These are phyloP conservation scores for Cistogaster globosa DNA, from an alignment of 2,888 invertebrate genomes.

Conservation along the genomic window DNA sequence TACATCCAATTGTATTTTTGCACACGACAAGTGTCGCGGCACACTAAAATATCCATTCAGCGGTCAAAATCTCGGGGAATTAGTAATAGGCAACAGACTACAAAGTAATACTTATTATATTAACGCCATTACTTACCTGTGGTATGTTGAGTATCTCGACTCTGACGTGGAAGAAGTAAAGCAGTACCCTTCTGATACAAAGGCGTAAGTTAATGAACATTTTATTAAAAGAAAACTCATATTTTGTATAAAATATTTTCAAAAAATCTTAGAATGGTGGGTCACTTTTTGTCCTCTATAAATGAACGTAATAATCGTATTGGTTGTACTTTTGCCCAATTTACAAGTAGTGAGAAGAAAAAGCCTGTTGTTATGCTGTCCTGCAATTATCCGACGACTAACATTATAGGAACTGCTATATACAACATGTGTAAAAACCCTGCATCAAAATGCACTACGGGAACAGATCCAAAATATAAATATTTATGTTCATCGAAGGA, in stretches of 20 bases:
- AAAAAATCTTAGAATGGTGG: slow-evolving; percentile 72
- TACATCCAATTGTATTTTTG: too few species aligned
- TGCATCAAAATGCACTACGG: slow-evolving; percentile 19
- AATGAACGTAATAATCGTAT: slow-evolving; percentile 76
- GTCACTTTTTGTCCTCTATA: slow-evolving; percentile 73
- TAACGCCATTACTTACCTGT: too few species aligned
- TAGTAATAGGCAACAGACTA: too few species aligned
- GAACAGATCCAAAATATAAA: slow-evolving; percentile 23
- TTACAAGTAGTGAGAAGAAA: slow-evolving; percentile 46
- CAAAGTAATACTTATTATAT: too few species aligned
- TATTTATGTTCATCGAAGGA: slow-evolving; percentile 40
- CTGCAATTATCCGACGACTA: slow-evolving; percentile 77
- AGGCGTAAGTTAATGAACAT: not conserved
- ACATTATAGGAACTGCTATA: slow-evolving; percentile 73
- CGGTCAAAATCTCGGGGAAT: slow-evolving; percentile 55
- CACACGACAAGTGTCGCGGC: slow-evolving; percentile 63
- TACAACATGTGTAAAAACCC: slow-evolving; percentile 73
- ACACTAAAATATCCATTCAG: slow-evolving; percentile 74
- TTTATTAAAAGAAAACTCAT: not conserved
- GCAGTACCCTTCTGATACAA: not conserved
- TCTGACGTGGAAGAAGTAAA: not conserved
- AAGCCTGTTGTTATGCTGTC: slow-evolving; percentile 69
- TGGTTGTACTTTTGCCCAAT: slow-evolving; percentile 70
- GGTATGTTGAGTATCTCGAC: slow-evolving; percentile 13
- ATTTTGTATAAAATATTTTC: too few species aligned